Base-by-base conservation (phyloP, 2,888 invertebrate species). In the Aromia moschata region DNA sequence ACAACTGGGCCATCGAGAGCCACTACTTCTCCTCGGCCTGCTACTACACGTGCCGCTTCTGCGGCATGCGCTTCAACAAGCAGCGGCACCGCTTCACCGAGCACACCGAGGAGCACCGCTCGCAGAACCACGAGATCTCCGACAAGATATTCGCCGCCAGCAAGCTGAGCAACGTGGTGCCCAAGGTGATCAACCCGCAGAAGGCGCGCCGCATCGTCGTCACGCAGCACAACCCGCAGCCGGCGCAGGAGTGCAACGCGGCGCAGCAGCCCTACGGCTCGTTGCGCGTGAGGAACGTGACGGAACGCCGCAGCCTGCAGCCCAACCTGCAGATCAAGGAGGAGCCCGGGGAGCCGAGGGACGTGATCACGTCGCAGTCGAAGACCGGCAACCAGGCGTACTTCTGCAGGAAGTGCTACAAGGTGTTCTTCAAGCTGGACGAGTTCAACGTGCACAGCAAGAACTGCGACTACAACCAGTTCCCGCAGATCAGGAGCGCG, bases 1-100 rank as follows among this genome's bases (percentile, higher is more conserved):
- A 81, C 62, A 81, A 80, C 55, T 81, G 81, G 81, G 79, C 80
- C 1, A 80, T 81, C 11, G 81, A 81, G 58, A 74, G 76, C 9
- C 81, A 81, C 56, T 81, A 80, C 60, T 77, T 80, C 60, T 79
- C 79, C 2, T 70, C 71, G 16, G 77, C 78, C 10, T 81, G 81
- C 57, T 74, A 75, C 64, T 80, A 78, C 57, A 79, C 81, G 2
- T 81, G 81, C 58, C 72, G 78, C n/a, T 72, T 73, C 66, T 80
- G 80, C 56, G 81, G 80, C 3, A 75, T 79, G 66, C 72, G 79
- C n/a, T 81, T 79, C 63, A 80, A 80, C 60, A 80, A 80, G 58
- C 79, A 80, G 58, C 62, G 79, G 25, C 74, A 74, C 53, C 70
- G 71, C 47, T 79, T 74, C 54, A 75, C 76, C 18, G 77, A 77